These are phyloP conservation scores for Itoplectis maculator DNA, from an alignment of 2,888 invertebrate species.

Conservation along the genomic window DNA sequence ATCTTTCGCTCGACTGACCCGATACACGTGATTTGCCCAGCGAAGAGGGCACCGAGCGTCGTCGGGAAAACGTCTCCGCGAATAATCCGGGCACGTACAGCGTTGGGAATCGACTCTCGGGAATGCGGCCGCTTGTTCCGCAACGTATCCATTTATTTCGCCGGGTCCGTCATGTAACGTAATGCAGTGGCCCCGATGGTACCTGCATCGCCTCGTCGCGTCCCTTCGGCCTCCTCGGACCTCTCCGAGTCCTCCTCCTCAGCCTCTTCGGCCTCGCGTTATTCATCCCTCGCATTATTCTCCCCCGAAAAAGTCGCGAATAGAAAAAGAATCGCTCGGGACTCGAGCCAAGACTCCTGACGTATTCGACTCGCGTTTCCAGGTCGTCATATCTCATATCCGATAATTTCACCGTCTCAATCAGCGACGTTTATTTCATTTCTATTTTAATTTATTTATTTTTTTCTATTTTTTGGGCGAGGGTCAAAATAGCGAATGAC, in stretches of 20 bases:
- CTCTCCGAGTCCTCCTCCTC: too few relatives aligned
- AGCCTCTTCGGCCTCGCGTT: too few relatives aligned
- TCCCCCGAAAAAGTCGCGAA: neutral
- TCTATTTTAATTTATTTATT: too few relatives aligned
- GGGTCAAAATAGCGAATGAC: neutral
- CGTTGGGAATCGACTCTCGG: slow-evolving; percentile 43
- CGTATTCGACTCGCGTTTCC: neutral
- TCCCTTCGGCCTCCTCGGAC: too few relatives aligned
- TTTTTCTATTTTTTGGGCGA: too few relatives aligned
- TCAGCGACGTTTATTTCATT: slow-evolving; percentile 13
- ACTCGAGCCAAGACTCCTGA: slow-evolving; percentile 20
- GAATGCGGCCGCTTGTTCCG: slow-evolving; percentile 45
- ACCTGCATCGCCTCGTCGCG: neutral
- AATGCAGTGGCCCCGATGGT: neutral
- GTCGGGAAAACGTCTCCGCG: slow-evolving; percentile 2
- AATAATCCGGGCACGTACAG: slow-evolving; percentile 35
- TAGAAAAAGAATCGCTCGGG: neutral
- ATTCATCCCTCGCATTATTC: neutral
- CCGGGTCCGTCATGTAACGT: slow-evolving; percentile 37
- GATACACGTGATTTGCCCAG: slow-evolving; percentile 50
- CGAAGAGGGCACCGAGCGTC: slow-evolving; percentile 35
- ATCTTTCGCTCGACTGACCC: slow-evolving; percentile 33
- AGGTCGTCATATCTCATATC: slow-evolving; percentile 3
- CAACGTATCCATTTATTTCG: slow-evolving; percentile 41
- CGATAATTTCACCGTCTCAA: slow-evolving; percentile 33